These are phyloP conservation scores for Plebejus argus DNA, from an alignment of 2,888 invertebrate species.

Conservation along the genomic window DNA sequence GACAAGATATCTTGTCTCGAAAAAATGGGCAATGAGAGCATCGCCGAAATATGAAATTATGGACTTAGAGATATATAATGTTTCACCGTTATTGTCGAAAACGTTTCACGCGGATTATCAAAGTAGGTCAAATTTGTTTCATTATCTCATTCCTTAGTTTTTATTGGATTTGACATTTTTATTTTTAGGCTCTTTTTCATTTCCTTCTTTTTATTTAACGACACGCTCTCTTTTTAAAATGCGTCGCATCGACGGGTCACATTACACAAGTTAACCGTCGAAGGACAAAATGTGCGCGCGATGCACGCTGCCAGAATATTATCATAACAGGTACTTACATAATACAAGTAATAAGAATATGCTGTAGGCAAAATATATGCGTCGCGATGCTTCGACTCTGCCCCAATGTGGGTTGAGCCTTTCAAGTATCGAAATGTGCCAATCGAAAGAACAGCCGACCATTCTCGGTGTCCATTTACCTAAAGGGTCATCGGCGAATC, in stretches of 20 bases:
- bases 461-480: not conserved
- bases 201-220: not conserved
- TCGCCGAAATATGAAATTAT: conserved; percentile 69
- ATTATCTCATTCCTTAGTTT: not conserved
- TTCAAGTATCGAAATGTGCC: not conserved
- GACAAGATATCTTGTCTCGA: conserved; percentile 65
- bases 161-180: not conserved
- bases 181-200: not conserved
- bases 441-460: not conserved
- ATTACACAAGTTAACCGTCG: too few relatives aligned
- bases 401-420: not conserved
- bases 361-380: too few relatives aligned
- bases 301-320: too few relatives aligned
- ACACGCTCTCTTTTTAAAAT: not conserved
- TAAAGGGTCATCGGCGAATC: conserved; percentile 3
- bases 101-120: not conserved
- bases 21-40: conserved; percentile 69
- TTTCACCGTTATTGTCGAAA: conserved; percentile 38
- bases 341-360: too few relatives aligned
- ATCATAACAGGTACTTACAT: too few relatives aligned
- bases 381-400: too few relatives aligned
- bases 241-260: too few relatives aligned
- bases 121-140: conserved; percentile 7
- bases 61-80: conserved; percentile 57
- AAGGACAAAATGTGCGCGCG: too few relatives aligned